Evolutionary conservation across 2,113 vertebrate genomes (phyloP).

Genomic region (Saguinus midas): DNA sequence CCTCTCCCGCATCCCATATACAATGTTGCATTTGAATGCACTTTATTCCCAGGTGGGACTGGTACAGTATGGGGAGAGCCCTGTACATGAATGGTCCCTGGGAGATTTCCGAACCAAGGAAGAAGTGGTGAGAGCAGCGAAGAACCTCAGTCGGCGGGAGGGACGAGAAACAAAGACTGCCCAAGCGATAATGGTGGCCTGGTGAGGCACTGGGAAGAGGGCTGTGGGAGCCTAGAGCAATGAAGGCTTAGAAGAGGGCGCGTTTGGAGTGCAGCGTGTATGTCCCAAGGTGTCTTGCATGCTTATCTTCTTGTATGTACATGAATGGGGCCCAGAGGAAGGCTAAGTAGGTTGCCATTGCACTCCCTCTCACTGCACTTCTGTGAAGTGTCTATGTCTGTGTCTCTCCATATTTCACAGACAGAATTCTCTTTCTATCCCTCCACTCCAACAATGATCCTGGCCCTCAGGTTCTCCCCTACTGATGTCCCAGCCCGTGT

Average conservation of each 20-base stretch:
- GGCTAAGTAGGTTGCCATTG: neutral
- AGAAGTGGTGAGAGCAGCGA: slow-evolving; percentile 92
- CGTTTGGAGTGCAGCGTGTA: neutral
- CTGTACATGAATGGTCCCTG: slow-evolving; percentile 93
- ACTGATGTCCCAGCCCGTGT: neutral
- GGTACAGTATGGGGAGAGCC: slow-evolving; percentile 93
- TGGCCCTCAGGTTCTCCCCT: neutral
- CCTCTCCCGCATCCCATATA: too few species aligned
- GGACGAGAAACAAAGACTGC: slow-evolving; percentile 95
- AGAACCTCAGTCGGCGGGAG: slow-evolving; percentile 94
- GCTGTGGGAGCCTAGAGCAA: neutral
- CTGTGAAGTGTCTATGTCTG: neutral
- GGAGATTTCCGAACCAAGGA: slow-evolving; percentile 89
- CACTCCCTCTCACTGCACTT: neutral
- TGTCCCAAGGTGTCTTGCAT: neutral
- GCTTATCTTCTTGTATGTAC: neutral
- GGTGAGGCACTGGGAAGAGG: slow-evolving; percentile 82
- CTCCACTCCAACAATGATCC: neutral
- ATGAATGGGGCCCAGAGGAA: neutral
- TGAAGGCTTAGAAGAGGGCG: slow-evolving; percentile 62
- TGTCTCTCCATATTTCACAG: neutral
- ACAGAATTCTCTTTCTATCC: neutral
- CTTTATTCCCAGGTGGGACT: slow-evolving; percentile 88
- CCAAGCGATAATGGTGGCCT: slow-evolving; percentile 89
- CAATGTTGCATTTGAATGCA: neutral